Evolutionary conservation across 2,888 invertebrate species (phyloP).

Genomic region (Hoplodrina blanda): DNA sequence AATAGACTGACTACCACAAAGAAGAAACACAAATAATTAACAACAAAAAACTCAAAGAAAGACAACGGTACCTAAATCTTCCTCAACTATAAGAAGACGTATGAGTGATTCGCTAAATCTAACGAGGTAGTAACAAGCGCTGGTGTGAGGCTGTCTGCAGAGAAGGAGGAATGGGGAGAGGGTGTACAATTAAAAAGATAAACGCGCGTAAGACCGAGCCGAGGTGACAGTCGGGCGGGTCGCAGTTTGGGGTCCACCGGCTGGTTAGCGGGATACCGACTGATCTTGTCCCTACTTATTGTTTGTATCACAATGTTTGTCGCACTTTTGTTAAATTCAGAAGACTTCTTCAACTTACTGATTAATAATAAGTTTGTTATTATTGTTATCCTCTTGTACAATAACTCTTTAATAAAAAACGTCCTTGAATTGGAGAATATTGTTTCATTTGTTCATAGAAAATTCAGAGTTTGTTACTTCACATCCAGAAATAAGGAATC

Average conservation of each 20-base stretch:
- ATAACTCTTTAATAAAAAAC: too few relatives aligned
- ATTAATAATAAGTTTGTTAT: too few relatives aligned
- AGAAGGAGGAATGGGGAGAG: conserved; percentile 54
- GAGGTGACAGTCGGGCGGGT: conserved; percentile 81
- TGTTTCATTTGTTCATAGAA: too few relatives aligned
- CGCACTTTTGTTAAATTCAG: too few relatives aligned
- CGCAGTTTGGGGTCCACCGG: conserved; percentile 79
- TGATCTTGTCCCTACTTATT: conserved; percentile 72
- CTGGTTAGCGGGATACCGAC: conserved; percentile 89
- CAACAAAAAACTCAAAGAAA: neutral
- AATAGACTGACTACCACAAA: neutral
- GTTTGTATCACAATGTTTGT: conserved; percentile 42
- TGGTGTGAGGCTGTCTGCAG: conserved; percentile 54
- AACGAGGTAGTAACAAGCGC: conserved; percentile 80
- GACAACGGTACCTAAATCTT: conserved; percentile 25
- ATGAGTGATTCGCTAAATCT: conserved; percentile 74
- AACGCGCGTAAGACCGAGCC: conserved; percentile 86
- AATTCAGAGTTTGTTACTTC: too few relatives aligned
- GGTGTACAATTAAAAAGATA: conserved; percentile 89
- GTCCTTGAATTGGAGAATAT: too few relatives aligned
- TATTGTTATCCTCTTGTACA: too few relatives aligned
- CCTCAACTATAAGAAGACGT: conserved; percentile 49
- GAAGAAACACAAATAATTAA: neutral
- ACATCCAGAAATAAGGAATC: too few relatives aligned
- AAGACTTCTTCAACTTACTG: too few relatives aligned